Base-by-base conservation (phyloP, 2,113 vertebrate species). In the Clupea harengus region DNA sequence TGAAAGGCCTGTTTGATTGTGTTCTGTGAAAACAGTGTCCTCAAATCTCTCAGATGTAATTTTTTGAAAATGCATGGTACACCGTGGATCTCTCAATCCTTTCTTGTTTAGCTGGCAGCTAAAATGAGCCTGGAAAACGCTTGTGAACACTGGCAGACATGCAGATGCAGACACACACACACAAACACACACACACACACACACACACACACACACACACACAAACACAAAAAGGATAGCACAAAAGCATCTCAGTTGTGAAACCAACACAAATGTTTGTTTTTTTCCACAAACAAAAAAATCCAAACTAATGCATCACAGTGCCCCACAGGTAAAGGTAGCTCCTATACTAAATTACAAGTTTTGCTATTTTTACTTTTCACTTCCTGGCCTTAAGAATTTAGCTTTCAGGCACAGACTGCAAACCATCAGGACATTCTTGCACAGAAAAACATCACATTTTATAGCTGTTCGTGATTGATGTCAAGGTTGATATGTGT, bases 1-100 rank as follows among this genome's bases (percentile, higher is more conserved):
- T 90, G 88, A 88, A 83, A 28, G 47, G 54, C 46, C 3, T 54
- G 22, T 89, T 18, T 82, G 72, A 18, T 67, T 60, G 39, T 60
- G 39, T 60, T 64, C 45, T 54, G 20, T 32, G 84, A 44, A 11
- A 46, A 11, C 7, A 18, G 28, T 7, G 28, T 6, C 0, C 28
- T 49, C 0, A 46, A 46, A 47, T 47, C 45, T 45, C 32, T 78
- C n/a, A 67, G 72, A 13, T 78, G 72, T 39, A 28, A 5, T 75
- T 75, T 13, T 75, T 75, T 72, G 9, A 15, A 52, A 72, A 25
- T 20, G 22, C 7, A n/a, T 32, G 28, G 15, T 75, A 39, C 28
- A 64, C 10, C 4, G 28, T 39, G 28, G 28, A 39, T 1, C 28
- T 15, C 10, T 11, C 17, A 39, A 1, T 64, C 28, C 11, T 67